Conservation (phyloP, 1,140 invertebrate species). For the Pseudomyrmex flavicornis region DNA sequence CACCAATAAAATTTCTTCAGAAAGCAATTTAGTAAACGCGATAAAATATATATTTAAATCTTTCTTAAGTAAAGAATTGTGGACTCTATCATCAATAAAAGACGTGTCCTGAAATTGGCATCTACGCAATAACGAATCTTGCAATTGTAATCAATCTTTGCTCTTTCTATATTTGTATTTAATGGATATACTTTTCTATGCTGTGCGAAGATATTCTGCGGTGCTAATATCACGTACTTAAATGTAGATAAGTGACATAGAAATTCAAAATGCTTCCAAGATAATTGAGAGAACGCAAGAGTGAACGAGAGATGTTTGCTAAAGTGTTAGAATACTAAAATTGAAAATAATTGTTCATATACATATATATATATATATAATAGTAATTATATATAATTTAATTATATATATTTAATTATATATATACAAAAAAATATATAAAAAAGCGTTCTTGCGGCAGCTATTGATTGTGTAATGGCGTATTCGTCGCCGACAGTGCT, state of each 20-base stretch:
- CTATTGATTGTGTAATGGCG: conserved; percentile 82
- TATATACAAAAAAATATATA: conserved; percentile 64
- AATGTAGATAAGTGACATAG: conserved; percentile 72
- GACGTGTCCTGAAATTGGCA: neutral
- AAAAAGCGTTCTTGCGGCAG: conserved; percentile 68
- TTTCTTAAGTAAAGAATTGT: conserved; percentile 60
- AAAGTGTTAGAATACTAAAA: conserved; percentile 69
- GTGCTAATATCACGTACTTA: conserved; percentile 84
- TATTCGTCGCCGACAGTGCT: conserved; percentile 80
- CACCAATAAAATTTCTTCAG: conserved; percentile 26
- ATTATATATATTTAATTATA: conserved; percentile 66
- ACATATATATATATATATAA: neutral
- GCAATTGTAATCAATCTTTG: neutral
- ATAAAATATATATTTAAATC: conserved; percentile 39
- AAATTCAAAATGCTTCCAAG: conserved; percentile 81
- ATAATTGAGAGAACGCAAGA: conserved; percentile 57
- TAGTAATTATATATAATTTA: conserved; percentile 73
- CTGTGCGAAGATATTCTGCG: conserved; percentile 80
- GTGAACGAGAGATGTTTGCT: conserved; percentile 60
- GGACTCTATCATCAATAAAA: neutral
- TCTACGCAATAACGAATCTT: neutral
- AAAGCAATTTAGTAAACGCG: conserved; percentile 23
- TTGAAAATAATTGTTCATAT: conserved; percentile 71
- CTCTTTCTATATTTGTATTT: conserved; percentile 50
- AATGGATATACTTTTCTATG: conserved; percentile 73